A percentile compares a stretch with the other conserved stretches of the same genome.
phyloP scores from a whole-genome alignment of 1,140 invertebrate genomes.

The Diplogasteroides magnus region DNA sequence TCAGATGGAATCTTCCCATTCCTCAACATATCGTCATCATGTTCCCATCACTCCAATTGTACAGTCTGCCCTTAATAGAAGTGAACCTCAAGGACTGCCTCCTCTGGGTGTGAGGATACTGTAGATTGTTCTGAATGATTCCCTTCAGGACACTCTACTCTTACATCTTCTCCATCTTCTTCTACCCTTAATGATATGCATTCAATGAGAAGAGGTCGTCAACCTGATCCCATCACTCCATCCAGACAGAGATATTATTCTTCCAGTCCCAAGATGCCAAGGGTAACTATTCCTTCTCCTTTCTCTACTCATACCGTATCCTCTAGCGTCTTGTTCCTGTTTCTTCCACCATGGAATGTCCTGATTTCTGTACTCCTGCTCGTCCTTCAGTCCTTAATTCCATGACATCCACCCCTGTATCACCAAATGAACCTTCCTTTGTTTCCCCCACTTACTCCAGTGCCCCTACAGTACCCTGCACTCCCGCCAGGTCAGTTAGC shows the following conservation, averaged over 20 bases:
- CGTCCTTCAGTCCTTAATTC: slow-evolving; percentile 3
- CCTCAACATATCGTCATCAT: no score
- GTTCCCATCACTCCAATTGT: no score
- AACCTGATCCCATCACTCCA: no score
- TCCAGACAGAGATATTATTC: neutral
- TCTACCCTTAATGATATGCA: no score
- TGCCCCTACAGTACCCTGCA: neutral
- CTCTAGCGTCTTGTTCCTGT: neutral
- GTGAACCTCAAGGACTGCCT: no score
- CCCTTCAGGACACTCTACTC: no score
- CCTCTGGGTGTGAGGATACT: no score
- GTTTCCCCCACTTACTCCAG: slow-evolving; percentile 3
- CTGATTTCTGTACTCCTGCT: slow-evolving; percentile 19
- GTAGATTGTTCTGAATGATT: no score
- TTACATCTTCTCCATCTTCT: no score
- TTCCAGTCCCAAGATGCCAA: neutral
- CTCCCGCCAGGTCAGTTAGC: neutral
- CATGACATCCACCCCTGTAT: neutral
- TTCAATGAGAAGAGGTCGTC: no score
- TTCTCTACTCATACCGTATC: neutral
- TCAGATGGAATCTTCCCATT: no score
- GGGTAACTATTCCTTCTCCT: neutral
- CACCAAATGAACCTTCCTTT: neutral
- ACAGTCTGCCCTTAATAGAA: no score
- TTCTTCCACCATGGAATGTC: slow-evolving; percentile 10